Evolutionary conservation across 2,113 vertebrate genomes (phyloP).

Genomic region (Sterna hirundo): DNA sequence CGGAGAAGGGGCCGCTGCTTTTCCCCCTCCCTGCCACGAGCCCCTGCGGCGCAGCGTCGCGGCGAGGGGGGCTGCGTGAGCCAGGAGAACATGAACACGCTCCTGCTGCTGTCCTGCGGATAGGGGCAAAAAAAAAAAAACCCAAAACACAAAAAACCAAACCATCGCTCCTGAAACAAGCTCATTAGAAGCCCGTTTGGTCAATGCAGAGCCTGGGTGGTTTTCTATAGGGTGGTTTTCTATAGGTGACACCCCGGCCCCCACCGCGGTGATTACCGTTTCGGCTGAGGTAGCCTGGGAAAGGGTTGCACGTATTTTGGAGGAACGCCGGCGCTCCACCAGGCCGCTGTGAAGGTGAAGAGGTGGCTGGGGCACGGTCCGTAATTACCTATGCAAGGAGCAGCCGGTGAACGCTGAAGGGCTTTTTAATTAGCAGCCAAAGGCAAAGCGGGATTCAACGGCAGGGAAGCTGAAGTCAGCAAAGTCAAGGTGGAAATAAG

Average conservation of each 20-base stretch:
- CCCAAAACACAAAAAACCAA: no score
- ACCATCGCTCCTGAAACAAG: fast-evolving
- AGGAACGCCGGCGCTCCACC: fast-evolving
- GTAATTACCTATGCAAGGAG: background rate
- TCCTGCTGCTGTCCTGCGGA: background rate
- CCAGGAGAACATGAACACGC: fast-evolving
- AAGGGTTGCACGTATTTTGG: fast-evolving
- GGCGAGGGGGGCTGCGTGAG: background rate
- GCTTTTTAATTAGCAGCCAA: constrained; percentile 62
- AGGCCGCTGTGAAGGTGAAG: background rate
- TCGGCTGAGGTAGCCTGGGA: fast-evolving
- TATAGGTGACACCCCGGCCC: fast-evolving
- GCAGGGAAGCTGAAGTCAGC: constrained; percentile 63
- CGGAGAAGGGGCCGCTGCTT: background rate
- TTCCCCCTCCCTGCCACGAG: background rate
- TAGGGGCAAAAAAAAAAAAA: background rate
- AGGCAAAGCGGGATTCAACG: constrained; percentile 11
- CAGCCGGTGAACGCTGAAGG: constrained; percentile 31
- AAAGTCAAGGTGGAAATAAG: constrained; percentile 45
- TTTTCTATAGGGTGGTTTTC: background rate
- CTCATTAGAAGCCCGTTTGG: background rate
- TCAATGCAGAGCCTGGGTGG: fast-evolving
- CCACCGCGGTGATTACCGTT: fast-evolving
- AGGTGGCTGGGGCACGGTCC: background rate
- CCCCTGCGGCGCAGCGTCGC: fast-evolving